phyloP scores from a whole-genome alignment of 1,140 invertebrate genomes.

The Drosophila ohnishii region DNA sequence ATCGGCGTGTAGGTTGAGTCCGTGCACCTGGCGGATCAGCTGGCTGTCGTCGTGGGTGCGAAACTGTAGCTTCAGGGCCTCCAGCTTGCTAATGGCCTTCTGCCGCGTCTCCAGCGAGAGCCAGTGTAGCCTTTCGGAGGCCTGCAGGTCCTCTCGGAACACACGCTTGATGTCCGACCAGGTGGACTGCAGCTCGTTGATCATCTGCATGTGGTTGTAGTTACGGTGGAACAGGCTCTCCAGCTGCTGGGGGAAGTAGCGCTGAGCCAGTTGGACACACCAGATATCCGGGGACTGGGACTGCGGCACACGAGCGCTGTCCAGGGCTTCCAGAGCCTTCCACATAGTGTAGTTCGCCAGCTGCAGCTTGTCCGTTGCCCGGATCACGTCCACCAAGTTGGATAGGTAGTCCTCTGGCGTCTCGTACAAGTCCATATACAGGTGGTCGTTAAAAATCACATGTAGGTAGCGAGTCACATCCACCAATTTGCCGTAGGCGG shows the following conservation, averaged over 20 bases:
- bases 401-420: conserved; percentile 80
- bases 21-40: conserved; percentile 89
- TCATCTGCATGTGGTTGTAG: conserved; percentile 94
- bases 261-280: conserved; percentile 68
- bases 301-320: conserved; percentile 92
- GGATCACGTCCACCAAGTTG: conserved; percentile 83
- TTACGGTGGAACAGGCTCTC: conserved; percentile 93
- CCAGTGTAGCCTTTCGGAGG: conserved; percentile 87
- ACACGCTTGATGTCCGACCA: conserved; percentile 84
- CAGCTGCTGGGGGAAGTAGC: conserved; percentile 69
- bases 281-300: conserved; percentile 90
- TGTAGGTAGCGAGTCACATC: conserved; percentile 72
- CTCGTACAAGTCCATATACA: conserved; percentile 70
- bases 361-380: conserved; percentile 83
- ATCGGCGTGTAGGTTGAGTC: conserved; percentile 89
- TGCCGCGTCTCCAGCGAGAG: conserved; percentile 91
- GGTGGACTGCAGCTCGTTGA: conserved; percentile 88
- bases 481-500: conserved; percentile 72
- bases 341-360: conserved; percentile 89
- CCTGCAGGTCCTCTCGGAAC: conserved; percentile 88
- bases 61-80: conserved; percentile 92
- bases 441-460: conserved; percentile 62
- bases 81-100: conserved; percentile 91
- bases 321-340: conserved; percentile 92
- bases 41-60: conserved; percentile 93